Evolutionary conservation across 1,140 invertebrate species (phyloP), one percentile per base, ranked within the genome.

Genomic region (Euborellia annulipes): DNA sequence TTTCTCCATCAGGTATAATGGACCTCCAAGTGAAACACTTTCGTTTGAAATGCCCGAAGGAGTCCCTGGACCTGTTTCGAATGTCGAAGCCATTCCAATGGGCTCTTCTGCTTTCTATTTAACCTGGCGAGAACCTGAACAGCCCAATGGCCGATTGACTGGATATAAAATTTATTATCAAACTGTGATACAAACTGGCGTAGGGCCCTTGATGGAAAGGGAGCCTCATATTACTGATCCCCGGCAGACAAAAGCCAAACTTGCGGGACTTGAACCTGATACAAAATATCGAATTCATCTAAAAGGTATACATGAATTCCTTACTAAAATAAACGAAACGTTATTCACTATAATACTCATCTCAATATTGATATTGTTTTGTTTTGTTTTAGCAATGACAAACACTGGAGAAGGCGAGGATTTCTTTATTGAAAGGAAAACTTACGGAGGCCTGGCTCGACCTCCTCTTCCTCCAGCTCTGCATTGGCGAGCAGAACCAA

Each of bases 111-210:
- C 88, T 11, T 78, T 96, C 55, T 74, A 80, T 41, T 64, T 98
- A 1, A 76, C 75, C 41, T 98, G 95, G 95, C 81, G 89, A 57
- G 82, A 82, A 58, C 95, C 95, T 0, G 72, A 85, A 16, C 82
- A 92, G 57, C 80, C 87, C 14, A 98, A 99, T 66, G 95, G 95
- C 19, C 73, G 84, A 47, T 63, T 98, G 0, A 91, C 79, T 2
- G 91, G 91, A 7, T 98, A 97, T 62, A 82, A 82, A 59, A 85
- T 98, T 54, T 88, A 83, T 59, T 94, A 90, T 62, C 77, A 86
- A 57, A 72, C 78, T 54, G 83, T 94, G 1, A 75, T 76, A 38
- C 36, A 38, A 38, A 17, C 19, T 38, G 36, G 14, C 57, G 47
- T 55, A 55, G 62, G 66, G 41, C 68, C 76, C 3, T 58, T 77